Conservation (phyloP, 2,113 vertebrate genomes). For the Serilophus lunatus region DNA sequence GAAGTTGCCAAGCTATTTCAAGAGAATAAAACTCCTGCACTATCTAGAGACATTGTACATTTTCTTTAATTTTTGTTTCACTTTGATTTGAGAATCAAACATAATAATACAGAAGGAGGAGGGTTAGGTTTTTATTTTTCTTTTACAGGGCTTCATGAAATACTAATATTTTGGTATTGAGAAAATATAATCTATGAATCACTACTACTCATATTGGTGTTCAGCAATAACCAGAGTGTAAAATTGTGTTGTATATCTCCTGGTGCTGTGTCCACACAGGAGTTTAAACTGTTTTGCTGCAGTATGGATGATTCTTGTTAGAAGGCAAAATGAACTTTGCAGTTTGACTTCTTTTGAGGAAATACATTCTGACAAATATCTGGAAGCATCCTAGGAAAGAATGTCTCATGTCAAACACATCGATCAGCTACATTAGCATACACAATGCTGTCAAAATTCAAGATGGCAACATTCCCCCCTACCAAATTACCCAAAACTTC, state of each 20-base stretch:
- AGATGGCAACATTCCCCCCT: background rate
- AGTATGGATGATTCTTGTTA: slow-evolving; percentile 10
- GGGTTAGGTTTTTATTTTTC: background rate
- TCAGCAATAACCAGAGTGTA: slow-evolving; percentile 13
- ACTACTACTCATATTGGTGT: background rate
- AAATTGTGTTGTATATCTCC: slow-evolving; percentile 9
- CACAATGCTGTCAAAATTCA: background rate
- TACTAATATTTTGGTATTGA: background rate
- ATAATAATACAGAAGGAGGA: background rate
- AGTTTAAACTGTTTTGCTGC: slow-evolving; percentile 23
- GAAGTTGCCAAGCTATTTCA: background rate
- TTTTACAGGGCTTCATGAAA: background rate
- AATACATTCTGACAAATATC: slow-evolving; percentile 49
- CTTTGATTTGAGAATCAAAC: background rate
- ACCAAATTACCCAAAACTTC: background rate
- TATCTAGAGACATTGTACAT: background rate
- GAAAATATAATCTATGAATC: background rate
- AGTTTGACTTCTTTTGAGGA: slow-evolving; percentile 50
- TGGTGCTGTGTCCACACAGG: slow-evolving; percentile 10
- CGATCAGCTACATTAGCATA: slow-evolving; percentile 31
- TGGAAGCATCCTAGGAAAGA: slow-evolving; percentile 31
- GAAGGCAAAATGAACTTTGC: slow-evolving; percentile 51
- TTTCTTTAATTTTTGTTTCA: background rate
- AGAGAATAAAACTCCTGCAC: background rate
- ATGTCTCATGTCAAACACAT: slow-evolving; percentile 24